Conservation (phyloP, 2,113 vertebrate species). For the Furnarius figulus region DNA sequence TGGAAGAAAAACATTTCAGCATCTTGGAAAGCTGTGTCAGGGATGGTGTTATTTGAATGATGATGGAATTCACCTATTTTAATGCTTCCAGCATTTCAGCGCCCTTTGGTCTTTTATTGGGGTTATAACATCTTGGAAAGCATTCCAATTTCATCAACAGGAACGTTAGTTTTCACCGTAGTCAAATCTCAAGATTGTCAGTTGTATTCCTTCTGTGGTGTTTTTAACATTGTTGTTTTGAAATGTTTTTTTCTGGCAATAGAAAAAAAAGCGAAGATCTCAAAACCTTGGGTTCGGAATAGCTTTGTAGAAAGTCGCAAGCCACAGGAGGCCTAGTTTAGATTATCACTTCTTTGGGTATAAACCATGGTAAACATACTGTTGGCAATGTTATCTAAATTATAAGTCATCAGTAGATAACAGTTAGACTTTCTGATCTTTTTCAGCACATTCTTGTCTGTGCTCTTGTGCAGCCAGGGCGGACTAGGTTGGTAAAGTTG, state of each 20-base stretch:
- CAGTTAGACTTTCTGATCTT: background rate
- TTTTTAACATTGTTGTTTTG: background rate
- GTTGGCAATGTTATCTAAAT: background rate
- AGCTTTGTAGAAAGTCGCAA: background rate
- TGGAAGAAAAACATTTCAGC: slow-evolving; percentile 23
- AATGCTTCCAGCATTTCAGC: slow-evolving; percentile 6
- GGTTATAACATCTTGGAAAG: slow-evolving; percentile 35
- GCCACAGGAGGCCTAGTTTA: background rate
- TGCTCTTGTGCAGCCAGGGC: background rate
- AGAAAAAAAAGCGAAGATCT: background rate
- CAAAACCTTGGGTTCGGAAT: slow-evolving; percentile 6
- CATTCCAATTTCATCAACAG: background rate
- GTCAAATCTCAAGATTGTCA: slow-evolving; percentile 7
- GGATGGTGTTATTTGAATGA: background rate
- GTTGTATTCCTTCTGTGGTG: background rate
- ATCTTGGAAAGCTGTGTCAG: background rate
- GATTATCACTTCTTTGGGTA: background rate
- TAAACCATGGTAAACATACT: background rate
- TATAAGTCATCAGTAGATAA: background rate
- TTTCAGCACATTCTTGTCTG: background rate
- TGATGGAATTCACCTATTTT: slow-evolving; percentile 8
- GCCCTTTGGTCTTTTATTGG: background rate
- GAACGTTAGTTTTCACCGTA: background rate
- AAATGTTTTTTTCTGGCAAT: background rate
- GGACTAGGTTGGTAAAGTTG: background rate